phyloP scores from a whole-genome alignment of 2,113 vertebrate genomes.

The Daboia siamensis region DNA sequence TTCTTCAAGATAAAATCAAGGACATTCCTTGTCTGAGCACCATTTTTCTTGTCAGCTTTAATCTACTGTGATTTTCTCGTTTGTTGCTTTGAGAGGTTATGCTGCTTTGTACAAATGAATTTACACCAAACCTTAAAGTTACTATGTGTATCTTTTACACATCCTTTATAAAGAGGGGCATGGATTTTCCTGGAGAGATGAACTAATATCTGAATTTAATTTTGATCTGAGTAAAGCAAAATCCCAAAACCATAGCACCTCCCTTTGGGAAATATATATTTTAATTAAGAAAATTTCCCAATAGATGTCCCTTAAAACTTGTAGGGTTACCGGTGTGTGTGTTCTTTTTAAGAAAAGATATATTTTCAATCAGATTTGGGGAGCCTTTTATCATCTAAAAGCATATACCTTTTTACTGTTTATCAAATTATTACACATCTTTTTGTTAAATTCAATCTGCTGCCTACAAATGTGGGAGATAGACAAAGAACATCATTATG shows the following conservation, averaged over 20 bases:
- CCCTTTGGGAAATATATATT: conserved; percentile 21
- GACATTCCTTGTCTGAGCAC: conserved; percentile 18
- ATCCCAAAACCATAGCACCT: conserved; percentile 2
- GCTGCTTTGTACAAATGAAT: conserved; percentile 39
- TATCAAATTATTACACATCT: background rate
- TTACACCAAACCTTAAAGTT: conserved; percentile 32
- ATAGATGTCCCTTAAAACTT: conserved; percentile 23
- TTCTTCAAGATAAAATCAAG: conserved; percentile 37
- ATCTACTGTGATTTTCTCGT: conserved; percentile 29
- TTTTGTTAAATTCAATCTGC: background rate
- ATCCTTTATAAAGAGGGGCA: background rate
- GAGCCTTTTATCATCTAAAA: conserved; percentile 14
- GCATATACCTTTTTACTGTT: background rate
- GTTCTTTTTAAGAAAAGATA: background rate
- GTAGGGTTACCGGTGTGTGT: background rate
- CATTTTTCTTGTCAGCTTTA: conserved; percentile 23
- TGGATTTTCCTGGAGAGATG: conserved; percentile 1
- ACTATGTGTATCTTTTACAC: background rate
- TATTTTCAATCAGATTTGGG: conserved; percentile 17
- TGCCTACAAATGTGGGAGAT: background rate
- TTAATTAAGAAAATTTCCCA: conserved; percentile 7
- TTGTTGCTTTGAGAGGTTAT: conserved; percentile 16
- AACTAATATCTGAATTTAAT: conserved; percentile 22
- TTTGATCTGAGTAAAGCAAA: conserved; percentile 18
- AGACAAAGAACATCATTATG: background rate